phyloP scores from a whole-genome alignment of 2,113 vertebrate species.

The Agapornis roseicollis region DNA sequence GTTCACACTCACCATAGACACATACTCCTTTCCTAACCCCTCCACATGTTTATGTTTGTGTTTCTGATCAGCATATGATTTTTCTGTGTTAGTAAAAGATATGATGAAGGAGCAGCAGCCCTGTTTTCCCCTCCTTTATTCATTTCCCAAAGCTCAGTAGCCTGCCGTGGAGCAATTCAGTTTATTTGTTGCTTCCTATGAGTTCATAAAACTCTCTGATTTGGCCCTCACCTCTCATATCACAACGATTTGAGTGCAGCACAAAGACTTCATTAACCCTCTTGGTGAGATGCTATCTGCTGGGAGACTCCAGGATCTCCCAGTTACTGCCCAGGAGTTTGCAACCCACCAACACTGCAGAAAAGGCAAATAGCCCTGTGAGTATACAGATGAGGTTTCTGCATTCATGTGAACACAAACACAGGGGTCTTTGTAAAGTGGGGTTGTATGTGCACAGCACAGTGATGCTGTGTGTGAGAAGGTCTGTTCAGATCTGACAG shows the following conservation, averaged over 20 bases:
- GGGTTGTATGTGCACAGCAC: neutral
- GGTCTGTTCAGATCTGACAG: neutral
- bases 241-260: neutral
- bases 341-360: neutral
- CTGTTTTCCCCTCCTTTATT: neutral
- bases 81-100: neutral
- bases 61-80: neutral
- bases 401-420: neutral
- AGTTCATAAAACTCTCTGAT: neutral
- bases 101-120: fast-evolving
- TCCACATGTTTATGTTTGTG: neutral
- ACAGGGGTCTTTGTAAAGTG: neutral
- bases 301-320: neutral
- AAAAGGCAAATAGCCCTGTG: neutral
- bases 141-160: neutral
- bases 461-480: neutral
- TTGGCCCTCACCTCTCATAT: neutral
- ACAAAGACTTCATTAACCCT: neutral
- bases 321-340: neutral
- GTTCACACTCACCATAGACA: neutral
- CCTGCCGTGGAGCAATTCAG: neutral
- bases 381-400: neutral
- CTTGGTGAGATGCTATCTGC: neutral
- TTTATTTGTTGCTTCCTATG: neutral
- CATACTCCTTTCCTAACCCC: neutral